These are phyloP conservation scores for Oryctes rhinoceros DNA, from an alignment of 1,140 invertebrate genomes.

Conservation along the genomic window DNA sequence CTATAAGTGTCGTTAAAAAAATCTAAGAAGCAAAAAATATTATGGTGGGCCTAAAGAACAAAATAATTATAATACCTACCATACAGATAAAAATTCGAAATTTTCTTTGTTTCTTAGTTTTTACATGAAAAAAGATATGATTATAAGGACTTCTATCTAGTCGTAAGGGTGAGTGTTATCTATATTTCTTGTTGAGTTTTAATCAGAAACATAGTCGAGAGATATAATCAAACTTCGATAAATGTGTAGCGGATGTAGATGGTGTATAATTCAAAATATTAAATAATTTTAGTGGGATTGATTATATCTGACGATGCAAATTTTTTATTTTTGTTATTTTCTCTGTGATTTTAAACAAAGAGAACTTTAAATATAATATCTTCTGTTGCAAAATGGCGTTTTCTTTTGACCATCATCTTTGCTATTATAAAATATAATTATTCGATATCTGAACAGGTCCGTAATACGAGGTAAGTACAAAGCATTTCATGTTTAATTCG, in stretches of 20 bases:
- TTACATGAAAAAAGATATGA: not conserved
- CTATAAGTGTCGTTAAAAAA: not conserved
- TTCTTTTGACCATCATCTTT: not conserved
- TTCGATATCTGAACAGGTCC: not conserved
- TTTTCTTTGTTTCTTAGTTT: not conserved
- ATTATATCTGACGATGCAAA: not conserved
- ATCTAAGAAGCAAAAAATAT: no score
- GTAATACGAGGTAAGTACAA: no score
- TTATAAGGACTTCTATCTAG: not conserved
- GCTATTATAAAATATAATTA: not conserved
- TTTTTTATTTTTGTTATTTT: conserved; percentile 7
- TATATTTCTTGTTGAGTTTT: conserved; percentile 18
- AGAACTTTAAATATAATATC: conserved; percentile 23
- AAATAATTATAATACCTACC: no score
- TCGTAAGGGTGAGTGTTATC: not conserved
- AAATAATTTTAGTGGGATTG: not conserved
- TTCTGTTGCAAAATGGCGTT: not conserved
- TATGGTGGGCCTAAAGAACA: not conserved
- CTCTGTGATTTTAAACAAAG: conserved; percentile 20
- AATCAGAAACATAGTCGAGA: not conserved
- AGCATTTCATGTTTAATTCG: no score
- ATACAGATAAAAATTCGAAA: not conserved
- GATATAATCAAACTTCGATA: not conserved
- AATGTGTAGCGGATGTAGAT: no score
- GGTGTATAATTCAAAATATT: no score